These are phyloP conservation scores for Achatina immaculata DNA, from an alignment of 1,140 invertebrate species.

Conservation along the genomic window DNA sequence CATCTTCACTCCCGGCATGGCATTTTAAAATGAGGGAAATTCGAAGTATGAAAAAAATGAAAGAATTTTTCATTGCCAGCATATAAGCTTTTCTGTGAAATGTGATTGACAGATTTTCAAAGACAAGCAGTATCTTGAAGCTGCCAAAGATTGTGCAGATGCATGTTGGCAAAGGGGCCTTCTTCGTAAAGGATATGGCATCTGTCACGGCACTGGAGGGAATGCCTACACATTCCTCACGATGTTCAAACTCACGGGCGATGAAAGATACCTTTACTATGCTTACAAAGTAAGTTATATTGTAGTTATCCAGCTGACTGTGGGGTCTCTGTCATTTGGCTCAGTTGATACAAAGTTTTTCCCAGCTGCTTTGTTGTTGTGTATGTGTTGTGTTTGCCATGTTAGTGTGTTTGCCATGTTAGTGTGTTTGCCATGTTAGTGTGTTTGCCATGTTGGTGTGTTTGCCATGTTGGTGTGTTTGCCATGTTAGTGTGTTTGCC, in stretches of 20 bases:
- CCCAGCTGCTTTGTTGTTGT: too few relatives aligned
- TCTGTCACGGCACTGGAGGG: constrained; percentile 93
- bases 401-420: too few relatives aligned
- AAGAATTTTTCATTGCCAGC: not conserved
- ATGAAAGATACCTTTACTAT: constrained; percentile 80
- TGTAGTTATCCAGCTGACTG: not conserved
- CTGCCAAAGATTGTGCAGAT: constrained; percentile 81
- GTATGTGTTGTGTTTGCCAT: too few relatives aligned
- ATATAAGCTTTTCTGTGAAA: not conserved
- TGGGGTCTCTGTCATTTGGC: too few relatives aligned
- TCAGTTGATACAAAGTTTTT: too few relatives aligned
- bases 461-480: too few relatives aligned
- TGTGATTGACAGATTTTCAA: constrained; percentile 74
- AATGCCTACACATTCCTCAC: constrained; percentile 91
- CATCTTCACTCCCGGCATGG: too few relatives aligned
- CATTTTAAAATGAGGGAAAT: too few relatives aligned
- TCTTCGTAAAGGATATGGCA: constrained; percentile 89
- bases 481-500: too few relatives aligned
- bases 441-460: too few relatives aligned
- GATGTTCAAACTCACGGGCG: constrained; percentile 84
- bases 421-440: too few relatives aligned
- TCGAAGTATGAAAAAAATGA: too few relatives aligned
- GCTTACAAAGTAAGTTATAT: constrained; percentile 73
- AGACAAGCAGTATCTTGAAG: constrained; percentile 81
- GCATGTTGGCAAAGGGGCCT: constrained; percentile 88